phyloP scores from a whole-genome alignment of 2,113 vertebrate genomes.

The Takifugu flavidus region DNA sequence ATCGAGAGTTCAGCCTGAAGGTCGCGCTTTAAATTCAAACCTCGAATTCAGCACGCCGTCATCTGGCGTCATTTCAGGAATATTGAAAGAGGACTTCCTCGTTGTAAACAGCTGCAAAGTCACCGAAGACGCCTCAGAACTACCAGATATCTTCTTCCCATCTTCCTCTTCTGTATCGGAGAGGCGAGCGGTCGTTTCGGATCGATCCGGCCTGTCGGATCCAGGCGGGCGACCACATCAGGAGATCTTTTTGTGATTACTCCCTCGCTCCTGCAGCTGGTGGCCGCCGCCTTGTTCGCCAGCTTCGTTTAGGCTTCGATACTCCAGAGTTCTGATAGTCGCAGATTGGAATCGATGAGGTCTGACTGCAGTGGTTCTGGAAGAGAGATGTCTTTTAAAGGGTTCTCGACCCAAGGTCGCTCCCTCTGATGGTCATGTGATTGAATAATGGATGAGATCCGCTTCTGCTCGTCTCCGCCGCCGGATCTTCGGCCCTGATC shows the following conservation, averaged over 20 bases:
- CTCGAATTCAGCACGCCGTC: conserved; percentile 14
- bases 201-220: conserved; percentile 35
- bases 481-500: conserved; percentile 29
- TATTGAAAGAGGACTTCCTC: conserved; percentile 18
- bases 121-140: conserved; percentile 14
- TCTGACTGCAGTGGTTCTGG: conserved; percentile 41
- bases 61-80: conserved; percentile 12
- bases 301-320: too few species aligned
- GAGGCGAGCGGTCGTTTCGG: conserved; percentile 20
- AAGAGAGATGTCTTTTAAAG: conserved; percentile 49
- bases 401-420: conserved; percentile 56
- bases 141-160: conserved; percentile 13
- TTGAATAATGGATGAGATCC: conserved; percentile 60
- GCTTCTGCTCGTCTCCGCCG: conserved; percentile 34
- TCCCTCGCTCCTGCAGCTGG: conserved; percentile 10
- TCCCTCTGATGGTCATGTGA: conserved; percentile 50
- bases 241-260: conserved; percentile 25
- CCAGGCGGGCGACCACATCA: conserved; percentile 22
- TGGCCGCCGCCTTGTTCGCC: conserved; percentile 14
- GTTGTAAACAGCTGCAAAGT: conserved; percentile 17
- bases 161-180: conserved; percentile 10
- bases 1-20: neutral
- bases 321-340: conserved; percentile 46
- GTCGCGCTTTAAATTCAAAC: conserved; percentile 3
- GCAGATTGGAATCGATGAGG: conserved; percentile 52